Evolutionary conservation across 2,888 invertebrate species (phyloP).

Genomic region (Muschampia plurimacula): DNA sequence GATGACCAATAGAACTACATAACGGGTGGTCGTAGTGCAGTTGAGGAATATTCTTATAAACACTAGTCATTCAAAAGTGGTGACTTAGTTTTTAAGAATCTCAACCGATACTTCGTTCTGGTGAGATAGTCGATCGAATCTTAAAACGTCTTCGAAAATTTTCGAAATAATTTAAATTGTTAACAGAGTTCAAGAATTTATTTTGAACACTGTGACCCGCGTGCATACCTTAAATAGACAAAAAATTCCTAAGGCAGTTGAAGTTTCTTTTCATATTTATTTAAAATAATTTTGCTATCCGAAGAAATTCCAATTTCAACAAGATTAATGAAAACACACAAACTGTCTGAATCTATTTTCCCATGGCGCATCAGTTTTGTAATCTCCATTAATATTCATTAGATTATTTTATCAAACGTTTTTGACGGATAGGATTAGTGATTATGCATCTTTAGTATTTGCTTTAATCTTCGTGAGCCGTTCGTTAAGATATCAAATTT

Average conservation of each 20-base stretch:
- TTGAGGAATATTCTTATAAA: too few relatives aligned
- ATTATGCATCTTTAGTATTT: not conserved
- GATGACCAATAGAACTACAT: too few relatives aligned
- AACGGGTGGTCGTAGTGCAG: too few relatives aligned
- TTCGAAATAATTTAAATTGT: too few relatives aligned
- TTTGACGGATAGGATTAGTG: conserved; percentile 1
- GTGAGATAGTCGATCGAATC: too few relatives aligned
- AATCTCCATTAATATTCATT: conserved; percentile 4
- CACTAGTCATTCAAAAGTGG: too few relatives aligned
- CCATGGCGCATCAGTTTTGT: not conserved
- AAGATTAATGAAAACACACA: not conserved
- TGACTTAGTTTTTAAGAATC: too few relatives aligned
- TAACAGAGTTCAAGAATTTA: too few relatives aligned
- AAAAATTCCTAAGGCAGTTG: not conserved
- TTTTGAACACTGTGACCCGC: too few relatives aligned
- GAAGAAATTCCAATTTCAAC: not conserved
- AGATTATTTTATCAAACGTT: conserved; percentile 2
- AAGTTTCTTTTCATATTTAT: not conserved
- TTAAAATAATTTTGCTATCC: not conserved
- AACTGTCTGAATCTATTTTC: not conserved
- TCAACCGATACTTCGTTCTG: too few relatives aligned
- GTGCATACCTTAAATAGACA: not conserved
- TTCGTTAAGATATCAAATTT: not conserved
- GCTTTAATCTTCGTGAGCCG: not conserved
- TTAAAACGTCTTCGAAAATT: too few relatives aligned